Evolutionary conservation across 1,140 invertebrate species (phyloP), one percentile per base, ranked within the genome.

Genomic region (Rhyzopertha dominica): DNA sequence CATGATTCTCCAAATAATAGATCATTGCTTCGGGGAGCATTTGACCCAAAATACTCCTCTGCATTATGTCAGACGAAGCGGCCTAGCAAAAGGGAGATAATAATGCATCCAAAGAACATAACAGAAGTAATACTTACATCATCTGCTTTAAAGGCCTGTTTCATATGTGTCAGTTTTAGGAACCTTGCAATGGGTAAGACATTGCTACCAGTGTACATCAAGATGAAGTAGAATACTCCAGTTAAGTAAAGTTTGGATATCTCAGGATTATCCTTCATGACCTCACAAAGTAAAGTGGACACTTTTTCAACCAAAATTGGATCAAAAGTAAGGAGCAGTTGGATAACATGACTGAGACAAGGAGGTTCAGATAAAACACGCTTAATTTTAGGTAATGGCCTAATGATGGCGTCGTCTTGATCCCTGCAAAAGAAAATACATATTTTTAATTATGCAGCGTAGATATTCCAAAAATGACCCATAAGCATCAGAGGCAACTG

Each of bases 161-260:
- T 93, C 62, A 90, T 84, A 65, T 99, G 96, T 9, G 95, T 95
- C 35, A 96, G 74, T 60, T 97, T 84, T 14, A 99, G 74, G 66
- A 99, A 95, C 53, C 83, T 79, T 0, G 95, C 95, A 42, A 99
- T 86, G 1, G 96, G 95, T 30, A 99, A 69, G 18, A 99, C 83
- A 66, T 99, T 99, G 3, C 94, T 98, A 5, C 97, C 97, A 7
- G 92, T 99, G 66, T 99, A 99, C 89, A 99, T 95, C 28, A 99
- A 78, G 71, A 99, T 97, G 66, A 99, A 99, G 71, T 90, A 99
- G 69, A 99, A 99, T 7, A 96, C 83, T 5, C 97, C 97, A 0
- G 92, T 95, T 34, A 93, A 74, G 67, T 98, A 98, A 10, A 99
- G 75, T 60, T 94, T 90, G 0, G 93, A 87, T 56, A 98, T 82